Base-by-base conservation (phyloP, 2,888 invertebrate genomes). In the Rotaria sp. region DNA sequence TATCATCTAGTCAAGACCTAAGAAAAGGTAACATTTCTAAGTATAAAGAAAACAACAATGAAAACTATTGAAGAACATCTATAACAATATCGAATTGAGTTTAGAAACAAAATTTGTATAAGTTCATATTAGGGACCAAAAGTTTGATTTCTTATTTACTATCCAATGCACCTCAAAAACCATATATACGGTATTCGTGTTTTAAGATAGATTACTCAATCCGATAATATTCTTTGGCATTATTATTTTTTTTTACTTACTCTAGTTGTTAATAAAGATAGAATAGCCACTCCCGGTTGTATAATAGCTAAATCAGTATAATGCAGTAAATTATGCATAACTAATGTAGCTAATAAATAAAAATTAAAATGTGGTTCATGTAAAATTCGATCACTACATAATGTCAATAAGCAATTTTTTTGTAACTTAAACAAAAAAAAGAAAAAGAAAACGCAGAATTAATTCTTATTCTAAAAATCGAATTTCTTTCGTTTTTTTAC, bases 361-460 rank as follows among this genome's bases (percentile, higher is more conserved):
- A 41, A 45, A 38, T 80, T 45, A 45, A 45, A 80, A 45, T 26
- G 10, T n/a, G 80, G 26, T 1, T 94, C 94, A 89, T 94, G 94
- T n/a, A 94, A 91, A 87, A 94, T 94, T 88, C 94, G 92, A 90
- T 94, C 94, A 90, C 94, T 94, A 91, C 94, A 94, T 84, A 94
- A 91, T 4, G 94, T 94, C 85, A 94, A 91, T 88, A 94, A 90
- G 1, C 94, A 93, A 89, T 94, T 94, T 89, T 94, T 94, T 89
- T 94, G 94, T 80, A 94, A 91, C 92, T 93, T 90, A 50, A 89
- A 87, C 88, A 88, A 85, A 87, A 87, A 87, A 41, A n/a, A 52
- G 85, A 86, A n/a, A 86, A n/a, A 50, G 15, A 50, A 8, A 45
- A 45, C 45, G 5, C 11, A 45, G 45, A 11, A 45, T 50, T 50